phyloP scores from a whole-genome alignment of 2,888 invertebrate genomes.

The Lepidonotus clava region DNA sequence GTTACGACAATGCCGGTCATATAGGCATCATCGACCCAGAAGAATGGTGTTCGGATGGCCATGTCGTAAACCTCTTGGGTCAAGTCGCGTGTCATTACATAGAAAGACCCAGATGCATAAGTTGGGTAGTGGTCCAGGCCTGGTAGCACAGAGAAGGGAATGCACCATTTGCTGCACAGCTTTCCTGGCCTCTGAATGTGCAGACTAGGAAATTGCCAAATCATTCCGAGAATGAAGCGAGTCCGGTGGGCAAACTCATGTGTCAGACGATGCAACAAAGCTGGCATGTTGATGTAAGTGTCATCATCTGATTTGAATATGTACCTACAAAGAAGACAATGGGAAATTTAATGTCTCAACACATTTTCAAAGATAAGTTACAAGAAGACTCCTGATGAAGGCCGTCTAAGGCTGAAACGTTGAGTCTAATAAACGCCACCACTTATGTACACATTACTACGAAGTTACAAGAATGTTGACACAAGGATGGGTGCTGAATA shows the following conservation, averaged over 20 bases:
- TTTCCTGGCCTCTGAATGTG: conserved; percentile 25
- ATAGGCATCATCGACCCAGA: conserved; percentile 46
- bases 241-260: background rate
- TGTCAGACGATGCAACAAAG: background rate
- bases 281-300: conserved; percentile 1
- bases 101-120: conserved; percentile 9
- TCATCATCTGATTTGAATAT: conserved; percentile 40
- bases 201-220: background rate
- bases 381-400: no score
- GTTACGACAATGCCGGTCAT: conserved; percentile 13
- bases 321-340: no score
- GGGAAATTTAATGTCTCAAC: no score
- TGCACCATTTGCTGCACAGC: conserved; percentile 14
- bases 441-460: no score
- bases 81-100: background rate
- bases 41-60: conserved; percentile 6
- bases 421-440: no score
- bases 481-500: no score
- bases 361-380: no score
- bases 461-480: no score
- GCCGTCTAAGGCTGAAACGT: no score
- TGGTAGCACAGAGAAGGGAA: conserved; percentile 7
- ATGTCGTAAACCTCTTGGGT: background rate
- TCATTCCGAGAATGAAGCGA: background rate
- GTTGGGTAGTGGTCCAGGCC: conserved; percentile 42